Evolutionary conservation across 2,113 vertebrate genomes (phyloP).

Genomic region (Eptesicus fuscus): DNA sequence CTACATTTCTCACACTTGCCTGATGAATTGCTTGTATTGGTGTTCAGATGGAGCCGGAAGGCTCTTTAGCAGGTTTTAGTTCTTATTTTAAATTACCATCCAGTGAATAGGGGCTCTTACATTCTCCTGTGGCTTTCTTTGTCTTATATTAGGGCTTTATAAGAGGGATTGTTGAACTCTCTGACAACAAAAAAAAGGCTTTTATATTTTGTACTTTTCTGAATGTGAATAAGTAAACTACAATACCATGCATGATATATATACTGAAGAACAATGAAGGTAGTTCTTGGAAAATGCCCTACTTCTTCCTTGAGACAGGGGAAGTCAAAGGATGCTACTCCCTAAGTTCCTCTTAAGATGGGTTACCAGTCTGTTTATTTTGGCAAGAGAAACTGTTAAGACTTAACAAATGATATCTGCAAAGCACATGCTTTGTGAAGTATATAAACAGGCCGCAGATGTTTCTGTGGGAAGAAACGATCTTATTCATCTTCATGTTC

Average conservation of each 20-base stretch:
- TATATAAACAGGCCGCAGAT: constrained; percentile 52
- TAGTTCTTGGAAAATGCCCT: not conserved
- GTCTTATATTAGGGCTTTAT: not conserved
- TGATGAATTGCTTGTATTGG: constrained; percentile 32
- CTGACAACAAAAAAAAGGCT: not conserved
- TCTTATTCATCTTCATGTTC: not conserved
- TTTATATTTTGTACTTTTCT: not conserved
- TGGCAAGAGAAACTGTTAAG: constrained; percentile 70
- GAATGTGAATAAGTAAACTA: not conserved
- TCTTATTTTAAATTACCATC: not conserved
- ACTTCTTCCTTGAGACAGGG: not conserved
- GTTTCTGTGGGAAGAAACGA: constrained; percentile 39
- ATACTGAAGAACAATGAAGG: not conserved
- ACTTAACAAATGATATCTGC: constrained; percentile 64
- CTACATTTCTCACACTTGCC: constrained; percentile 35
- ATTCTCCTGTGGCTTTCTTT: not conserved
- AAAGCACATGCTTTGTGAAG: constrained; percentile 54
- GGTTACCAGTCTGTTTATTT: constrained; percentile 57
- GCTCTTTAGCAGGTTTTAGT: not conserved
- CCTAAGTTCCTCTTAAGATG: constrained; percentile 30
- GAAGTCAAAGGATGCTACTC: constrained; percentile 5
- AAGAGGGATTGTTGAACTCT: not conserved
- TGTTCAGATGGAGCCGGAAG: not conserved
- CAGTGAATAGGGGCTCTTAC: not conserved
- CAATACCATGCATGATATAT: not conserved